Evolutionary conservation across 2,113 vertebrate species (phyloP), one percentile per base, ranked within the genome.

Genomic region (Mesembrinibis cayennensis): DNA sequence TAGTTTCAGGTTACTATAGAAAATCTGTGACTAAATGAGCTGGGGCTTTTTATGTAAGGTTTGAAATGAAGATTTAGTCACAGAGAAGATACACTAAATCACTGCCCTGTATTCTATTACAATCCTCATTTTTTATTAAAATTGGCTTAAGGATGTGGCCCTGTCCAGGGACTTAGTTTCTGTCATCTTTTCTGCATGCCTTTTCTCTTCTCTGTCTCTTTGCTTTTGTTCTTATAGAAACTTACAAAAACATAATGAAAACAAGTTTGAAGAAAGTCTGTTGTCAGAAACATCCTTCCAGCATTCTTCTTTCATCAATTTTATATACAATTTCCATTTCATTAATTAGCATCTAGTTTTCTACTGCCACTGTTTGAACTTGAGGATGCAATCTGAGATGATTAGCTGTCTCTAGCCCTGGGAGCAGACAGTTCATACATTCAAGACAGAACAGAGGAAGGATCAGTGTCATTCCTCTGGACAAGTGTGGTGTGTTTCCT

Each of bases 311-410:
- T 95, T 84, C 32, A 82, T 72, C 34, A 71, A 44, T 81, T 95
- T 93, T 81, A 80, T 36, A 90, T n/a, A 47, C 7, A 32, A 73
- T 63, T 89, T 82, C 73, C 69, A 84, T 78, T 87, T 78, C 91
- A 82, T 69, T 95, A 94, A 95, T 92, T 94, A 94, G 63, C 40
- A 76, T 34, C 61, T 73, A 56, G 21, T 79, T 72, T 87, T 89
- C 69, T 80, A 18, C 62, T 76, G 49, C 38, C 44, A 36, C 30
- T 45, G 19, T 58, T 90, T 76, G 73, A 95, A 87, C 44, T 61
- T 17, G 21, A 74, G 78, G 53, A 76, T 82, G 81, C 53, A 91
- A 72, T 73, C 58, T 74, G 58, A 89, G 87, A 76, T 80, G 77
- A 85, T 78, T 55, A 93, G 55, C 38, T 81, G 77, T 47, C 40